Base-by-base conservation (phyloP, 2,113 vertebrate species). In the Sapayoa aenigma region DNA sequence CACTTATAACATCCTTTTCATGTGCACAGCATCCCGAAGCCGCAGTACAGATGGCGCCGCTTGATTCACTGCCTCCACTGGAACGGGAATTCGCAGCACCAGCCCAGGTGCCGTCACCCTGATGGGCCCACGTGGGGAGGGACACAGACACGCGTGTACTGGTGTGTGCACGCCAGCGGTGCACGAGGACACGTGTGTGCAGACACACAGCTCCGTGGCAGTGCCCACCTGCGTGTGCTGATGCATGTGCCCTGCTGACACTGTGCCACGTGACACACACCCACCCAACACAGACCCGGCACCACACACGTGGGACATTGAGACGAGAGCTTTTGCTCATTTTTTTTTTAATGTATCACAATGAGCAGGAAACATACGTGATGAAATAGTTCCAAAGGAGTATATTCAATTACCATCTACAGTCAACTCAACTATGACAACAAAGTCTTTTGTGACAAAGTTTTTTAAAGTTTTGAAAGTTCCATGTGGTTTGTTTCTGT, bases 381-480 rank as follows among this genome's bases (percentile, higher is more conserved):
- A 99, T 99, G 99, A 99, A 99, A 98, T 99, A 99, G 99, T 99
- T 99, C 99, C 99, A 99, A 99, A 99, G 99, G 99, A 99, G 99
- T 99, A 99, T 99, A 99, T 99, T 99, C 99, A 99, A 99, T 99
- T 99, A 99, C 99, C 99, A 99, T 99, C 99, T 99, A 99, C 99
- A 99, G 99, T 99, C 99, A 99, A 99, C 99, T 99, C 99, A 99
- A 99, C 99, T 99, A 99, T 99, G 99, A 99, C 99, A 99, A 99
- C 98, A 98, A 98, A 98, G 98, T 98, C 98, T 98, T 98, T 98
- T 99, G 99, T 99, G 99, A 99, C 99, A 99, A 98, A 98, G 75
- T 98, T 97, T 98, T 96, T 91, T 96, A 98, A 99, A 99, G 99
- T 98, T 99, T 98, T 99, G 99, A 99, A 97, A 99, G 99, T 99